Evolutionary conservation across 2,888 invertebrate genomes (phyloP).

Genomic region (Yponomeuta sedellus): DNA sequence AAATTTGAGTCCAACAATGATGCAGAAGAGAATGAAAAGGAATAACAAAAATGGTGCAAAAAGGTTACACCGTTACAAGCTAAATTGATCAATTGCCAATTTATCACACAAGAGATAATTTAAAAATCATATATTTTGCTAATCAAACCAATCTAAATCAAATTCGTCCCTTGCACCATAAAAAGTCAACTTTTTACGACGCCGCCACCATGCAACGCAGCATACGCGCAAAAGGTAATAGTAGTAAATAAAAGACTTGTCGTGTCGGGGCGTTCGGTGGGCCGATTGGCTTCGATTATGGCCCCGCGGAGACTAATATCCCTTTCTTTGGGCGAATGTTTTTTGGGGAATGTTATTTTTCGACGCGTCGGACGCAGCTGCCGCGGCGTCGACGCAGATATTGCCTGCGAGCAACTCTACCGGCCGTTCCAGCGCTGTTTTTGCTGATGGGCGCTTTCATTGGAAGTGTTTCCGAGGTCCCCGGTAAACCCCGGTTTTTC

Average conservation of each 20-base stretch:
- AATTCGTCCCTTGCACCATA: neutral
- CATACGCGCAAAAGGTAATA: slow-evolving; percentile 35
- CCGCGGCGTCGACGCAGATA: slow-evolving; percentile 36
- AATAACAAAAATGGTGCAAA: too few species aligned
- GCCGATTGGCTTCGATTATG: slow-evolving; percentile 75
- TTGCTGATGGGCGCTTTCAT: neutral
- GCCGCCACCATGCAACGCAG: neutral
- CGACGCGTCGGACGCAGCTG: slow-evolving; percentile 70
- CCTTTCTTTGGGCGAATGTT: slow-evolving; percentile 69
- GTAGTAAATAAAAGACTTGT: slow-evolving; percentile 64
- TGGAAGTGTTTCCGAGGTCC: too few species aligned
- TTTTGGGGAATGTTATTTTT: slow-evolving; percentile 71
- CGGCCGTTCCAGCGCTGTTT: slow-evolving; percentile 31
- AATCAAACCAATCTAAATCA: neutral
- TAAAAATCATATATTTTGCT: neutral
- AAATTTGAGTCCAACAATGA: too few species aligned
- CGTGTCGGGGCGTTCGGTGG: slow-evolving; percentile 57
- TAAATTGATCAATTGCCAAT: too few species aligned
- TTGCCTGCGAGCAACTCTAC: slow-evolving; percentile 16
- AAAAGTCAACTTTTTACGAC: neutral
- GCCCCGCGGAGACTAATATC: slow-evolving; percentile 74
- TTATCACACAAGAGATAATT: too few species aligned
- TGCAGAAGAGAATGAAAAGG: too few species aligned
- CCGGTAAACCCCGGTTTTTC: too few species aligned
- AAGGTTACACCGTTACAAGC: too few species aligned